A percentile compares a stretch with the other conserved stretches of the same genome.
These are phyloP conservation scores for Trissolcus japonicus DNA, from an alignment of 2,888 invertebrate species.

Conservation along the genomic window DNA sequence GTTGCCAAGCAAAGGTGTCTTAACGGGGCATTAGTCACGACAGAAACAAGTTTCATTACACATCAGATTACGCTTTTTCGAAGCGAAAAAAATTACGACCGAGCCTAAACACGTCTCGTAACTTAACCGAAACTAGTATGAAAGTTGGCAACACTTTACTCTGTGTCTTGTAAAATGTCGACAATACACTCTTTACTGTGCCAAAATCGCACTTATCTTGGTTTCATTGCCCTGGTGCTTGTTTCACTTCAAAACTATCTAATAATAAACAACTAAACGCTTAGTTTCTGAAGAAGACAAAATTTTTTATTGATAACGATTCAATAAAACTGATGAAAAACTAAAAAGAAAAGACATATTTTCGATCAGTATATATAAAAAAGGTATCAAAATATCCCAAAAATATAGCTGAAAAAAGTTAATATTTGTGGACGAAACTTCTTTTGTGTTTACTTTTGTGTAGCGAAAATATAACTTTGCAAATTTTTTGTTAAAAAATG, in stretches of 20 bases:
- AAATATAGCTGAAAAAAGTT: too few relatives aligned
- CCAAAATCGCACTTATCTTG: slow-evolving; percentile 49
- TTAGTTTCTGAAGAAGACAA: background rate
- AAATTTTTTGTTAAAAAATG: too few relatives aligned
- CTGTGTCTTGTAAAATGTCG: slow-evolving; percentile 29
- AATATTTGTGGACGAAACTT: too few relatives aligned
- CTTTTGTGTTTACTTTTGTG: background rate
- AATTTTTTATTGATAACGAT: too few relatives aligned
- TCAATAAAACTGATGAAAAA: too few relatives aligned
- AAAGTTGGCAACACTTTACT: slow-evolving; percentile 32
- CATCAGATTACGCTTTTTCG: slow-evolving; percentile 37
- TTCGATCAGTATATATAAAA: too few relatives aligned
- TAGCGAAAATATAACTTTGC: too few relatives aligned
- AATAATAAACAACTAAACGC: slow-evolving; percentile 24
- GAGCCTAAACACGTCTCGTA: slow-evolving; percentile 23
- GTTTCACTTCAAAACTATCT: slow-evolving; percentile 8
- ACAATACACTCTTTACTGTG: slow-evolving; percentile 23
- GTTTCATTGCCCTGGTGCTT: slow-evolving; percentile 18
- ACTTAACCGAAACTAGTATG: slow-evolving; percentile 23
- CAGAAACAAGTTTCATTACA: slow-evolving; percentile 31
- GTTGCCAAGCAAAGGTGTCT: slow-evolving; percentile 39
- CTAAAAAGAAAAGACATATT: too few relatives aligned
- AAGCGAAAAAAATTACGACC: slow-evolving; percentile 32
- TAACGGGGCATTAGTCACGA: slow-evolving; percentile 43
- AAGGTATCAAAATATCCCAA: too few relatives aligned